Base-by-base conservation (phyloP, 2,113 vertebrate genomes). In the Lepus timidus region DNA sequence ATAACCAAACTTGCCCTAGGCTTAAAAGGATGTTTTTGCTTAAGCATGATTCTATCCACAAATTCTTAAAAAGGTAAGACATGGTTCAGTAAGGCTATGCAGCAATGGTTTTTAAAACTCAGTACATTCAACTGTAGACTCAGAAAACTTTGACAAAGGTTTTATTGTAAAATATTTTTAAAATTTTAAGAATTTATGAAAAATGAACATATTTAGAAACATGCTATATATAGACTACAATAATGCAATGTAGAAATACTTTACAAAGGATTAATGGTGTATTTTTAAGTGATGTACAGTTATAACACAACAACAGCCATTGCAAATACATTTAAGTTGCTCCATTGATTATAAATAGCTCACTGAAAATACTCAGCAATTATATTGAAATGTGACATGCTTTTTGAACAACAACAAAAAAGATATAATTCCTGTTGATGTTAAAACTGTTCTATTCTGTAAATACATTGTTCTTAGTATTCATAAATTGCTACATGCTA, bases 381-480 rank as follows among this genome's bases (percentile, higher is more conserved):
- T 98, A 91, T 88, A 96, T 74, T n/a, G 94, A 98, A 96, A 96
- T n/a, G 93, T 65, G 61, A 49, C 78, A 88, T 36, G 11, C 27
- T 95, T 96, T 94, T 95, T 61, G 44, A 88, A 70, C 68, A 96
- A 96, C 88, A 82, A 9, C 44, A 92, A 94, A 44, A 16, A 8
- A 58, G n/a, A 71, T 87, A 71, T n/a, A 95, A 9, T 64, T 92
- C 44, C 95, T 65, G 62, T 75, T 83, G 12, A 85, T 93, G 74
- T 91, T 94, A 91, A 94, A 96, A 75, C 85, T 93, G 27, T 82
- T 97, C 82, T 96, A 27, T 87, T 91, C 81, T 95, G 64, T 93
- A 96, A 96, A 97, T 96, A 95, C 65, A 96, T 88, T 62, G 27
- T n/a, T 96, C 67, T 88, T 95, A 12, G 13, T 93, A 62, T 85